Percentiles rank a stretch among this genome's conserved stretches.
These are phyloP conservation scores for Drosophila prolongata DNA, from an alignment of 2,888 invertebrate genomes.

Conservation along the genomic window DNA sequence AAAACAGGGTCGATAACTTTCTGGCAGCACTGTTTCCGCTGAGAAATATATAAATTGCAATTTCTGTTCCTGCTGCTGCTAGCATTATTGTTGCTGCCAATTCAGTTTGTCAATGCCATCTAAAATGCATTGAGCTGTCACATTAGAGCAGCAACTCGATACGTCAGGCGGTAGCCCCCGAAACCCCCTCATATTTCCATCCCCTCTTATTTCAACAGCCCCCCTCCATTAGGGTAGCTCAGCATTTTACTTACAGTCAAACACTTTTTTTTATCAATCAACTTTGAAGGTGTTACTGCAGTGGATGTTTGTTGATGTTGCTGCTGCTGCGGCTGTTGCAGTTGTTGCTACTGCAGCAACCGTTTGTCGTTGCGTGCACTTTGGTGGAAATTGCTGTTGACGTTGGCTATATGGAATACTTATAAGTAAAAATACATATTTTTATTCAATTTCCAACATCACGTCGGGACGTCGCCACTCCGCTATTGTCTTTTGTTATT, in stretches of 20 bases:
- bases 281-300: conserved; percentile 73
- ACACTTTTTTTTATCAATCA: conserved; percentile 74
- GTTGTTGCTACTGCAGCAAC: conserved; percentile 32
- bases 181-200: neutral
- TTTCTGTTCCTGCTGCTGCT: conserved; percentile 51
- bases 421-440: conserved; percentile 51
- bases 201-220: conserved; percentile 19
- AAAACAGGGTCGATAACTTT: conserved; percentile 1
- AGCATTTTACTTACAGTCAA: conserved; percentile 62
- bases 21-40: conserved; percentile 47
- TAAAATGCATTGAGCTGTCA: conserved; percentile 81
- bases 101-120: conserved; percentile 72
- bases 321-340: conserved; percentile 31
- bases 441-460: conserved; percentile 74
- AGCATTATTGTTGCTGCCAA: conserved; percentile 49
- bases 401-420: conserved; percentile 56
- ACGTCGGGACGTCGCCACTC: conserved; percentile 62
- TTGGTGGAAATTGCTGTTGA: conserved; percentile 75
- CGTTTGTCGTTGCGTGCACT: conserved; percentile 75
- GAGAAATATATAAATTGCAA: conserved; percentile 57
- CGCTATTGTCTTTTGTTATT: conserved; percentile 48
- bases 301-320: conserved; percentile 33
- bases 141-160: conserved; percentile 80
- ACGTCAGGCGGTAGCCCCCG: conserved; percentile 42
- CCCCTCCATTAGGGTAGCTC: conserved; percentile 40